A percentile compares a stretch with the other conserved stretches of the same genome.
These are phyloP conservation scores for Onychostruthus taczanowskii DNA, from an alignment of 2,113 vertebrate species.

Conservation along the genomic window DNA sequence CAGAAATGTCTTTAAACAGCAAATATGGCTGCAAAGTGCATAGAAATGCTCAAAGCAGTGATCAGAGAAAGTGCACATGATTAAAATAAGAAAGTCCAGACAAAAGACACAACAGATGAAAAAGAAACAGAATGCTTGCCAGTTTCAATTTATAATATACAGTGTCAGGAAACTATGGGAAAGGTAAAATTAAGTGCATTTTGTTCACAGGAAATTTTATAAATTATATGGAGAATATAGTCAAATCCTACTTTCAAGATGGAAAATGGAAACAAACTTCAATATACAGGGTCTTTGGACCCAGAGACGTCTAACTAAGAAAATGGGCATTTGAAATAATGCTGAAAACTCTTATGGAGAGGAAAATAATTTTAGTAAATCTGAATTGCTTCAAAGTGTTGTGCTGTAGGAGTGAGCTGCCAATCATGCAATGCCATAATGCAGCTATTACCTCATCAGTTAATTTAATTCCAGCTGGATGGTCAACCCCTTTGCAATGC, in stretches of 20 bases:
- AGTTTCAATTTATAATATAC: not conserved
- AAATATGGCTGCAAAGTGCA: not conserved
- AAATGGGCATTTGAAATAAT: not conserved
- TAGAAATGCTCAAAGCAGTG: not conserved
- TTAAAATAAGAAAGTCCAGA: not conserved
- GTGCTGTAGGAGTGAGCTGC: not conserved
- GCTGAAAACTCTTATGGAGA: not conserved
- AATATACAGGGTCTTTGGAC: not conserved
- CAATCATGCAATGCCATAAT: not conserved
- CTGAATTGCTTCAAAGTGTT: not conserved
- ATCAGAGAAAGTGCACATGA: not conserved
- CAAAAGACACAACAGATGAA: not conserved
- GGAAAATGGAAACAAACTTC: not conserved
- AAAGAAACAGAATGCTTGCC: not conserved
- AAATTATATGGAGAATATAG: not conserved
- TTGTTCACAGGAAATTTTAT: not conserved
- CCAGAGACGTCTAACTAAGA: not conserved
- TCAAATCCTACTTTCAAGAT: not conserved
- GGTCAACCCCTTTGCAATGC: not conserved
- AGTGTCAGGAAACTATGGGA: not conserved
- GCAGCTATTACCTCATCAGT: not conserved
- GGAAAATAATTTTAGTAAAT: not conserved
- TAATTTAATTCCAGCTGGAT: not conserved
- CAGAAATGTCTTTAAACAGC: not conserved
- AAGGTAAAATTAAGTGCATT: not conserved